Conservation (phyloP, 2,888 invertebrate species). For the Eristalinus sepulchralis region DNA sequence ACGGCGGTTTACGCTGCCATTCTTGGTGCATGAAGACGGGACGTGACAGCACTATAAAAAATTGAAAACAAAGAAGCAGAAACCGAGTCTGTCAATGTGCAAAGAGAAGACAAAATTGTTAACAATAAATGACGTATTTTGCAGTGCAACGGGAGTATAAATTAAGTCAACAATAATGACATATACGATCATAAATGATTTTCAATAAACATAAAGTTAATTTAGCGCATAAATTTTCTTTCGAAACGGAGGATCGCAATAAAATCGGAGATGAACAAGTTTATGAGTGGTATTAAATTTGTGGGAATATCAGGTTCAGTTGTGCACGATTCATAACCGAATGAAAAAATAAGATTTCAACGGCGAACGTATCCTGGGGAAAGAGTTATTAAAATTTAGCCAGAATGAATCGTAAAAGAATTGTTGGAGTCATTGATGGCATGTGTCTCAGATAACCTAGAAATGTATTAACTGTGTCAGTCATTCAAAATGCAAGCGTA, state of each 20-base stretch:
- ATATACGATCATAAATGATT: background rate
- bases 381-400: background rate
- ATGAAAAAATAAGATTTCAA: background rate
- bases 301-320: background rate
- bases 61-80: background rate
- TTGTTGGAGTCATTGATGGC: background rate
- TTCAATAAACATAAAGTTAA: constrained; percentile 26
- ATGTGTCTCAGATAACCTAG: background rate
- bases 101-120: constrained; percentile 31
- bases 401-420: background rate
- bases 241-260: constrained; percentile 11
- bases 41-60: constrained; percentile 43
- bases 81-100: constrained; percentile 12
- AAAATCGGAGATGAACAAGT: background rate
- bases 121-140: constrained; percentile 19
- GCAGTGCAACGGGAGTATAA: constrained; percentile 15
- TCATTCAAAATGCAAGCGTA: background rate
- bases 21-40: constrained; percentile 29
- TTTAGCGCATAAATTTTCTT: constrained; percentile 17
- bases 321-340: background rate
- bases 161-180: constrained; percentile 3
- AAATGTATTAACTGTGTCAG: background rate
- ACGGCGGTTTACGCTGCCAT: constrained; percentile 30
- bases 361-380: background rate
- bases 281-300: constrained; percentile 2